A percentile compares a stretch with the other conserved stretches of the same genome.
phyloP scores from a whole-genome alignment of 1,140 invertebrate species.

The Lethrus apterus region DNA sequence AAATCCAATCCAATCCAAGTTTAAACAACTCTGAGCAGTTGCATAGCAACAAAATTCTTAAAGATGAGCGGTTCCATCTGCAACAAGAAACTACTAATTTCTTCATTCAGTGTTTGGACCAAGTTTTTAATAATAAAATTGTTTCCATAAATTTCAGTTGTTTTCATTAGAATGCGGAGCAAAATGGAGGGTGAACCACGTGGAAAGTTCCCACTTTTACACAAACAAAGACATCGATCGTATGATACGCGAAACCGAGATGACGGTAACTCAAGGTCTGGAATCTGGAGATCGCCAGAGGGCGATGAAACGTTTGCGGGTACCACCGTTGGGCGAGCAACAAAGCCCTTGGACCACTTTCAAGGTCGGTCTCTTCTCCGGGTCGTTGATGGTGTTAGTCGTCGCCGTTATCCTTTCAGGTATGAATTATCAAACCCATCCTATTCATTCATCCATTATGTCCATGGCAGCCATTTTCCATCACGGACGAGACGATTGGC shows the following conservation, averaged over 20 bases:
- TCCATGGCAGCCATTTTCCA: slow-evolving; percentile 43
- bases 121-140: too few relatives aligned
- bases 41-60: too few relatives aligned
- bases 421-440: slow-evolving; percentile 38
- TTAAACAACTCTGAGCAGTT: too few relatives aligned
- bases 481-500: slow-evolving; percentile 43
- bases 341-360: slow-evolving; percentile 79
- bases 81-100: too few relatives aligned
- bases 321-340: slow-evolving; percentile 79
- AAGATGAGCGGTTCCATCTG: too few relatives aligned
- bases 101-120: too few relatives aligned
- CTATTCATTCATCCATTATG: too few relatives aligned
- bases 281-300: slow-evolving; percentile 75
- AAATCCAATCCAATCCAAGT: too few relatives aligned
- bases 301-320: slow-evolving; percentile 81
- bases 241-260: slow-evolving; percentile 78
- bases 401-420: slow-evolving; percentile 66
- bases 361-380: slow-evolving; percentile 74
- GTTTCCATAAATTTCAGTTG: too few relatives aligned
- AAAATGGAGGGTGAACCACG: slow-evolving; percentile 70
- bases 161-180: slow-evolving; percentile 51
- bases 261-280: slow-evolving; percentile 70
- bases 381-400: slow-evolving; percentile 71
- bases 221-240: slow-evolving; percentile 83
- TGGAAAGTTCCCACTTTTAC: slow-evolving; percentile 78